These are phyloP conservation scores for Actenoides lindsayi DNA, from an alignment of 2,113 vertebrate genomes.

Conservation along the genomic window DNA sequence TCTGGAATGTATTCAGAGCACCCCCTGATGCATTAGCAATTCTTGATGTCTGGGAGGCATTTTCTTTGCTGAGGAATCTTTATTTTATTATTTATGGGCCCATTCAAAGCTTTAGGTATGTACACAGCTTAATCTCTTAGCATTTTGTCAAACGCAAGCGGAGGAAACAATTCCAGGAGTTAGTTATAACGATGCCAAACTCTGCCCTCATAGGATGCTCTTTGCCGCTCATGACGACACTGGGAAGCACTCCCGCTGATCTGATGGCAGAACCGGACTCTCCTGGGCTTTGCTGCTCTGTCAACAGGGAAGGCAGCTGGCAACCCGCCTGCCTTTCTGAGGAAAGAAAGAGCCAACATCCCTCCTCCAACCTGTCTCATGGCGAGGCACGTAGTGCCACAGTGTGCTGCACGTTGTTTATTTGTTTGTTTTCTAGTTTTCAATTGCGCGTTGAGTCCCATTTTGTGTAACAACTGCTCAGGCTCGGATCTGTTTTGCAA, in stretches of 20 bases:
- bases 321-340: background rate
- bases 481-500: conserved; percentile 36
- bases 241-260: accelerated
- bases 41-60: background rate
- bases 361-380: background rate
- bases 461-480: conserved; percentile 37
- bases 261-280: background rate
- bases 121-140: background rate
- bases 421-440: conserved; percentile 40
- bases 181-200: background rate
- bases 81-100: background rate
- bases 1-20: background rate
- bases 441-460: background rate
- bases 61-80: background rate
- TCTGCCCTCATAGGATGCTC: background rate
- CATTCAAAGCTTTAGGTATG: background rate
- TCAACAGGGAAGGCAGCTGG: background rate
- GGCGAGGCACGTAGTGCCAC: background rate
- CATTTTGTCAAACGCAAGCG: background rate
- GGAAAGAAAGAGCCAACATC: background rate
- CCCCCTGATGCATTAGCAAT: background rate
- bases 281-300: background rate
- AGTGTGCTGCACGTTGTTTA: background rate
- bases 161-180: background rate
- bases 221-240: background rate